Conservation (phyloP, 2,888 invertebrate species). For the Eueremaeus valkanovi region DNA sequence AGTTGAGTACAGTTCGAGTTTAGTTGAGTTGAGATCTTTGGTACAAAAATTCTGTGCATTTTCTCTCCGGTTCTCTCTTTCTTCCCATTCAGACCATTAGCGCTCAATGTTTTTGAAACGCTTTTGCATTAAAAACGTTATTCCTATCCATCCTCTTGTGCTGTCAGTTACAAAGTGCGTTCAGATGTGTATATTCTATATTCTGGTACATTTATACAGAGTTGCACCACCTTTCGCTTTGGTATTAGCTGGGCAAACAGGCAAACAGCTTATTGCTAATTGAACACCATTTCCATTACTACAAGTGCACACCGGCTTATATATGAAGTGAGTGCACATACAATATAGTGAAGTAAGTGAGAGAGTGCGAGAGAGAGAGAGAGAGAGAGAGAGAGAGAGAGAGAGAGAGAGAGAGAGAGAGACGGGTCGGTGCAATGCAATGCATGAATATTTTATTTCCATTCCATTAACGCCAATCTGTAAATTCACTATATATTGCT, state of each 20-base stretch:
- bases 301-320: conserved; percentile 19
- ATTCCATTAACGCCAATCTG: conserved; percentile 33
- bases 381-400: no score
- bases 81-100: conserved; percentile 18
- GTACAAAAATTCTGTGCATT: neutral
- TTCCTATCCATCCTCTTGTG: conserved; percentile 30
- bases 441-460: conserved; percentile 36
- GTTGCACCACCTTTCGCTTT: conserved; percentile 1
- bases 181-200: neutral
- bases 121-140: conserved; percentile 28
- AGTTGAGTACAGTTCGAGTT: neutral
- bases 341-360: no score
- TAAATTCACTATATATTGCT: conserved; percentile 18
- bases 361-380: no score
- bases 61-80: no score
- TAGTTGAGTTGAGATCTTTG: neutral
- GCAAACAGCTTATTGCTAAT: conserved; percentile 33
- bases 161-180: conserved; percentile 21
- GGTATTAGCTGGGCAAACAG: conserved; percentile 29
- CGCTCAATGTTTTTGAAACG: conserved; percentile 5
- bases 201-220: neutral
- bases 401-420: no score
- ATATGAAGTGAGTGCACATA: neutral
- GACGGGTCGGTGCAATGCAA: no score
- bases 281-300: conserved; percentile 35